Evolutionary conservation across 30 jellyfish, hydroid and myxozoan genomes (phyloP), one percentile per base, ranked within the genome.

Genomic region (Rhopilema esculentum): DNA sequence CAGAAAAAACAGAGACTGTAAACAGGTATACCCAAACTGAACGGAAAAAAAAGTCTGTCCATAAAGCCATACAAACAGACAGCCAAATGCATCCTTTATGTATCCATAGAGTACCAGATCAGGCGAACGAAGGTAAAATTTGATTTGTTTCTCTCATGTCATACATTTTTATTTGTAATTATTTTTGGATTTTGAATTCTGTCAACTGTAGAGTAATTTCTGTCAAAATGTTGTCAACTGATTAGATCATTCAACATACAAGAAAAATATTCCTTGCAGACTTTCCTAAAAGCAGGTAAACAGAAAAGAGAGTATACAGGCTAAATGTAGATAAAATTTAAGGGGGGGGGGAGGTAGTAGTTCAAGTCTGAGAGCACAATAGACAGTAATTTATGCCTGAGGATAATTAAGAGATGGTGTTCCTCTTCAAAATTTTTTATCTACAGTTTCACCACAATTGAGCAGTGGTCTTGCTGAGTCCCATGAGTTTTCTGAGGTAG

Each of bases 391-490:
- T 40, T 40, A 40, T 40, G 57, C 57, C 57, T 40, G 57, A 40
- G 57, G 57, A 40, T 40, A 40, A 63, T n/a, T n/a, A n/a, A n/a
- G n/a, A n/a, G n/a, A n/a, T 63, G 72, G 72, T 19, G 29, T 63
- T n/a, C 72, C 72, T 63, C 72, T 19, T 63, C 72, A 63, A 63
- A 63, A 19, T 19, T 6, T 63, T 63, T n/a, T 63, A 63, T 63
- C 29, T 63, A 19, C 72, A 19, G 29, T 63, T 63, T 63, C 29
- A 19, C 72, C 72, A 40, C 57, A 40, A 40, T 40, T 40, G 57
- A 40, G 57, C 57, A 40, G 57, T 40, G 57, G 57, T 40, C 57
- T 40, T 40, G 57, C 57, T 40, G 57, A 40, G 57, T 40, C 57
- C 57, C 57, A 12, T 40, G 57, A 40, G 57, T 40, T 40, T 40